A percentile compares a stretch with the other conserved stretches of the same genome.
Evolutionary conservation across 1,140 invertebrate genomes (phyloP).

Genomic region (Pissodes strobi): DNA sequence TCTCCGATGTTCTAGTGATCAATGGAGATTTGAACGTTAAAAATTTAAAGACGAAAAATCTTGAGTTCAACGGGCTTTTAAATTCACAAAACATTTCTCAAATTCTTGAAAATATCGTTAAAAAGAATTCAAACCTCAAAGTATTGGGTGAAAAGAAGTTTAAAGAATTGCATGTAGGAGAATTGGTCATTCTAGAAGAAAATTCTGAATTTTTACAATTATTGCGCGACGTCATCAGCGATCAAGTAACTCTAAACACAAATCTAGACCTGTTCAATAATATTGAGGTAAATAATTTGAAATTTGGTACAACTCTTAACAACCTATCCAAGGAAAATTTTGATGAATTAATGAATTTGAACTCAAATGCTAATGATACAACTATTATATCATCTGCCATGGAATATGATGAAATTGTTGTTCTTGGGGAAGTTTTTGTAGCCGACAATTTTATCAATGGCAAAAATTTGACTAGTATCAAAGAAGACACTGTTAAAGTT

Average conservation of each 20-base stretch:
- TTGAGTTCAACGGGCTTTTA: slow-evolving; percentile 30
- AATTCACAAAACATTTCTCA: slow-evolving; percentile 36
- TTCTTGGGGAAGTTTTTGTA: slow-evolving; percentile 45
- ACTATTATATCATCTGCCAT: slow-evolving; percentile 44
- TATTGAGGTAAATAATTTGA: slow-evolving; percentile 30
- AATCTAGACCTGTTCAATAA: slow-evolving; percentile 23
- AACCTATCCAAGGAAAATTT: slow-evolving; percentile 26
- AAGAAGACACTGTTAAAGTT: slow-evolving; percentile 53
- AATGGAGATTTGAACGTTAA: slow-evolving; percentile 13
- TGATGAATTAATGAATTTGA: slow-evolving; percentile 25
- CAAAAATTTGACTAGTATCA: slow-evolving; percentile 49
- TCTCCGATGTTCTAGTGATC: background rate
- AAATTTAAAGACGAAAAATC: slow-evolving; percentile 24
- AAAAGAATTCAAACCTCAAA: slow-evolving; percentile 22
- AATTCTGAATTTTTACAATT: slow-evolving; percentile 34
- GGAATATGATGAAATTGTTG: slow-evolving; percentile 50
- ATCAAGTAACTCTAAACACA: background rate
- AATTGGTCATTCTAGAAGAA: slow-evolving; percentile 35
- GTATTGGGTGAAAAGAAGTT: slow-evolving; percentile 44
- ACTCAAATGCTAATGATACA: slow-evolving; percentile 12
- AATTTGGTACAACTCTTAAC: slow-evolving; percentile 40
- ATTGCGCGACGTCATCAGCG: background rate
- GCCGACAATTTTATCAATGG: slow-evolving; percentile 51
- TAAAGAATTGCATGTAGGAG: slow-evolving; percentile 38
- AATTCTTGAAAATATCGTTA: slow-evolving; percentile 38